Base-by-base conservation (phyloP, 2,888 invertebrate genomes). In the Pantelozetes paolii region DNA sequence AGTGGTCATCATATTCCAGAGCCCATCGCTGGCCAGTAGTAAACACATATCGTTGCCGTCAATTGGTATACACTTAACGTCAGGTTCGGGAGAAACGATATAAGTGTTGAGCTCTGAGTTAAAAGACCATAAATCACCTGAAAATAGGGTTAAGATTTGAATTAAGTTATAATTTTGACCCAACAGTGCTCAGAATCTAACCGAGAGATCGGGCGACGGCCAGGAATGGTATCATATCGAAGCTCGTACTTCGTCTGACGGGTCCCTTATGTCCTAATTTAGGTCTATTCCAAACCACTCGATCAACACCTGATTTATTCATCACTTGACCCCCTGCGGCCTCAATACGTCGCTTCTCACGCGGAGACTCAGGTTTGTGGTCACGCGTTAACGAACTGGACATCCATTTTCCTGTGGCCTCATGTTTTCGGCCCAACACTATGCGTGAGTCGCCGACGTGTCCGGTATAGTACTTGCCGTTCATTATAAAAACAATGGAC, bases 381-480 rank as follows among this genome's bases (percentile, higher is more conserved):
- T 98, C 98, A 79, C 88, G 87, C 0, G 95, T 96, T 74, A 96
- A 83, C 11, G 90, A 88, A 81, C 88, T 88, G 0, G 92, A 90
- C 76, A 87, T 87, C 93, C 94, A 94, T 77, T 87, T 86, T 50
- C 86, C 85, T 78, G 87, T 86, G 76, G 84, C 86, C 86, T 26
- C 15, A 78, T 89, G 88, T 81, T 90, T 89, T 82, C 89, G 89
- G 26, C 93, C 94, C 71, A 95, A 85, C 15, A 94, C 90, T 80
- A 99, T 94, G 32, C 91, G 94, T 0, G 97, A 97, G 84, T 98
- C 98, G n/a, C 98, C 98, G 1, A 98, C 97, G 85, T 98, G 98
- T 2, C 97, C 98, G 75, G 94, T 90, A 81, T 96, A 98, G 79
- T 98, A 89, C 76, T 96, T 96, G 48, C 93, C 91, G 78, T 90